These are phyloP conservation scores for Acleris literana DNA, from an alignment of 2,888 invertebrate species.

Conservation along the genomic window DNA sequence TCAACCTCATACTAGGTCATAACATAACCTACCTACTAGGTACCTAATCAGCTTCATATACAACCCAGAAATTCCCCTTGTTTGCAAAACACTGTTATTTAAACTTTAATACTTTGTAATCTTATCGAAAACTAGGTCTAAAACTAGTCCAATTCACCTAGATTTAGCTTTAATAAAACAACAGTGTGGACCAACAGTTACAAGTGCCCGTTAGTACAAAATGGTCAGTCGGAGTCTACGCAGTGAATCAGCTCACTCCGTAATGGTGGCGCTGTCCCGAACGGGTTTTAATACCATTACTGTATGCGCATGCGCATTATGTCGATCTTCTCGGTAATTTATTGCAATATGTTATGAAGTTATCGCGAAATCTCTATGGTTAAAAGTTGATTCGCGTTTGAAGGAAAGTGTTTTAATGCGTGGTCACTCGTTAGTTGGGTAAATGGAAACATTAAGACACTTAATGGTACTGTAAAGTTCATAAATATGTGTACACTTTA, in stretches of 20 bases:
- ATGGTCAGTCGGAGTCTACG: conserved; percentile 14
- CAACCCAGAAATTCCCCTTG: too few relatives aligned
- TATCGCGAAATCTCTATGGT: conserved; percentile 12
- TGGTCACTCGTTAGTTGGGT: neutral
- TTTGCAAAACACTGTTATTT: too few relatives aligned
- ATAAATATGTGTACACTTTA: too few relatives aligned
- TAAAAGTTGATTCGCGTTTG: conserved; percentile 10
- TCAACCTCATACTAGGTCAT: too few relatives aligned
- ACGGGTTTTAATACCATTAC: conserved; percentile 36
- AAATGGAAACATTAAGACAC: neutral
- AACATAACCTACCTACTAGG: too few relatives aligned
- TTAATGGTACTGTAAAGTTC: too few relatives aligned
- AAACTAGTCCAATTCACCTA: conserved; percentile 6
- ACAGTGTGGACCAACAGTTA: conserved; percentile 25
- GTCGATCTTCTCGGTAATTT: conserved; percentile 20
- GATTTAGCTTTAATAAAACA: conserved; percentile 11
- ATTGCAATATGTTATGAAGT: conserved; percentile 18
- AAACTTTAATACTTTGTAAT: too few relatives aligned
- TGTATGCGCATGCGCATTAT: conserved; percentile 30
- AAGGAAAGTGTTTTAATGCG: conserved; percentile 1
- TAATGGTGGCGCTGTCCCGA: conserved; percentile 12
- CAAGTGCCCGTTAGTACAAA: conserved; percentile 25
- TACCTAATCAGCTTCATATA: too few relatives aligned
- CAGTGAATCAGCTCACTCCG: conserved; percentile 22
- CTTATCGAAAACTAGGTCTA: neutral